A percentile compares a stretch with the other conserved stretches of the same genome.
Evolutionary conservation across 2,113 vertebrate species (phyloP).

Genomic region (human (Homo sapiens)): GRCh38 chr14:85418001-85418500

Average conservation of each 20-base stretch:
- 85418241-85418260: background rate
- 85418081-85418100: background rate
- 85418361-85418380: rapidly evolving
- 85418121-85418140: conserved; percentile 54
- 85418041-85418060: background rate
- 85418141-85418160: conserved; percentile 44
- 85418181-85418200: background rate
- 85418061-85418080: conserved; percentile 25
- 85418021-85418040: conserved; percentile 28
- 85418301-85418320: background rate
- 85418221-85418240: background rate
- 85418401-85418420: background rate
- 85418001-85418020: conserved; percentile 45
- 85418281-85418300: background rate
- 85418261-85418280: background rate
- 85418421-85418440: background rate
- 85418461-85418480: background rate
- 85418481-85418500: background rate
- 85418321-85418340: background rate
- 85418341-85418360: background rate
- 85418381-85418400: background rate
- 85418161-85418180: conserved; percentile 41
- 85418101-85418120: background rate
- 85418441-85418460: background rate
- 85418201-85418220: background rate